Conservation (phyloP, 2,888 invertebrate species). For the Oxyteleia sp. region DNA sequence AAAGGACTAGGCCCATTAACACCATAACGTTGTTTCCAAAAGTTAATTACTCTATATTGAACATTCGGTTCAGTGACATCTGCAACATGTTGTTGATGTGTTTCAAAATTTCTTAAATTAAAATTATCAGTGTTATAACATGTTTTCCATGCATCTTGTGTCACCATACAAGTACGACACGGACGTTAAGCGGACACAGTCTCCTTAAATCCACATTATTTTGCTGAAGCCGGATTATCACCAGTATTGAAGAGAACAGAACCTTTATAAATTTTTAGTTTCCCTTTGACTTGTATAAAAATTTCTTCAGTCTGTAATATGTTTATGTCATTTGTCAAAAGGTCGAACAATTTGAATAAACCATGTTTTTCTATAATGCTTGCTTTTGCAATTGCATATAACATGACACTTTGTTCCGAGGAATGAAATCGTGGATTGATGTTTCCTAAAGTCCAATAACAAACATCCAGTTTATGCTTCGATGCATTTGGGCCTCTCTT, state of each 20-base stretch:
- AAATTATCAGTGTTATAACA: too few relatives aligned
- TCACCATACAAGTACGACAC: constrained; percentile 56
- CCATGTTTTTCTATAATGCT: constrained; percentile 45
- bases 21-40: constrained; percentile 53
- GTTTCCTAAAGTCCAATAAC: constrained; percentile 75
- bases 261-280: constrained; percentile 62
- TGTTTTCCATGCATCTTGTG: constrained; percentile 26
- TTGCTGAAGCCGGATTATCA: constrained; percentile 71
- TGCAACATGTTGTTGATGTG: constrained; percentile 26
- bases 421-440: constrained; percentile 54
- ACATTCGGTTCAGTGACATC: constrained; percentile 16
- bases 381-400: constrained; percentile 42
- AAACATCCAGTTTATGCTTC: constrained; percentile 72
- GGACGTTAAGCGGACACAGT: constrained; percentile 62
- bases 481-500: constrained; percentile 58
- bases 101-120: constrained; percentile 22
- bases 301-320: constrained; percentile 40
- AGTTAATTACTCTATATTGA: constrained; percentile 21
- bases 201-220: too few relatives aligned
- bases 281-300: constrained; percentile 27
- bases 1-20: constrained; percentile 46
- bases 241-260: constrained; percentile 70
- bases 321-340: constrained; percentile 55
- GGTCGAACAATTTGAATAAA: constrained; percentile 15
- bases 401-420: constrained; percentile 1